phyloP scores from a whole-genome alignment of 2,113 vertebrate species.

The Oophaga pumilio region DNA sequence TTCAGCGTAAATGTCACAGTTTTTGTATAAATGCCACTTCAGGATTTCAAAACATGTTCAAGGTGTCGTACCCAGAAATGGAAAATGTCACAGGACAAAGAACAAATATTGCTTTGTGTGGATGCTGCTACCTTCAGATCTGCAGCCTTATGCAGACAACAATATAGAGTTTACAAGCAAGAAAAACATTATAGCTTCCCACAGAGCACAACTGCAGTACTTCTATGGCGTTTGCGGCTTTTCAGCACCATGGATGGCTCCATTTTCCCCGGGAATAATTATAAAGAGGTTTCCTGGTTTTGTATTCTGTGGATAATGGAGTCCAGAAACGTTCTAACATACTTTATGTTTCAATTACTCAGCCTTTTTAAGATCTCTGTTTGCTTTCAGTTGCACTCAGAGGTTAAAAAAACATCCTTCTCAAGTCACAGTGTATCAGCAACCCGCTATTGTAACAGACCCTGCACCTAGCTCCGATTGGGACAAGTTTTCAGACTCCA shows the following conservation, averaged over 20 bases:
- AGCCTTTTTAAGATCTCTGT: neutral
- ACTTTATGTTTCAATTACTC: too few species aligned
- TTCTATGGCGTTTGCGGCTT: neutral
- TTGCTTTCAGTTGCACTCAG: neutral
- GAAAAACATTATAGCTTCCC: neutral
- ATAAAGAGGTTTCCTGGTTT: too few species aligned
- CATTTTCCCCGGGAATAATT: neutral
- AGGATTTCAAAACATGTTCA: neutral
- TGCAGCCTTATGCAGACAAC: neutral
- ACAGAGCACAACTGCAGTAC: neutral
- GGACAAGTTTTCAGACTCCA: too few species aligned
- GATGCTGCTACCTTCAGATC: neutral
- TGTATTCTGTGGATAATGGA: neutral
- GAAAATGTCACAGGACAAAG: neutral
- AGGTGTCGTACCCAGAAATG: neutral
- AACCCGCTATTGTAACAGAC: too few species aligned
- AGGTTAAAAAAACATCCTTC: neutral
- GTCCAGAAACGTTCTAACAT: neutral
- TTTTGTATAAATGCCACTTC: neutral
- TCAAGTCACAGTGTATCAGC: neutral
- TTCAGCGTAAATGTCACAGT: neutral
- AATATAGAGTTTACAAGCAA: neutral
- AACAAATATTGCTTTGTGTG: neutral
- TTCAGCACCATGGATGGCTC: slow-evolving; percentile 33
- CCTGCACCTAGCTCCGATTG: too few species aligned